Conservation (phyloP, 2,888 invertebrate species). For the Habrosyne pyritoides region DNA sequence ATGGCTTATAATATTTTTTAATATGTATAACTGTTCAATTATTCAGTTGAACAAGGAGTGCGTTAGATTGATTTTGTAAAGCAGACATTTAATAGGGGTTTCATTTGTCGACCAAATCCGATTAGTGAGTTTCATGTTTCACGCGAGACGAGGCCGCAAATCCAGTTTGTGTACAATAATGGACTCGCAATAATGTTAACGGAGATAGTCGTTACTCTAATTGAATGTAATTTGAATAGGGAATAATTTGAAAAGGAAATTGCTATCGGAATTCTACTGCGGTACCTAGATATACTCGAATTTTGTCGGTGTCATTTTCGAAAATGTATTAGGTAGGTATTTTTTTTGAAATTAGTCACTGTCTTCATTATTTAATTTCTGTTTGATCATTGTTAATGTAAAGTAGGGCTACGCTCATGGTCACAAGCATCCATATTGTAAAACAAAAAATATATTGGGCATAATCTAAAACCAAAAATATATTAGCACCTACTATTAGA, state of each 20-base stretch:
- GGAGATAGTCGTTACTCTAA: conserved; percentile 4
- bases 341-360: too few relatives aligned
- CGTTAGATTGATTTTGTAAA: conserved; percentile 30
- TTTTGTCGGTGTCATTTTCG: too few relatives aligned
- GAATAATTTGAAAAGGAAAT: conserved; percentile 1
- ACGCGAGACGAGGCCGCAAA: conserved; percentile 28
- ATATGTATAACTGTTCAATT: neutral
- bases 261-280: neutral
- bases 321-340: too few relatives aligned
- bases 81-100: conserved; percentile 44
- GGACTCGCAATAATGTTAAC: conserved; percentile 8
- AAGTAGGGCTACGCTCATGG: too few relatives aligned
- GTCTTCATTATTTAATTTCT: too few relatives aligned
- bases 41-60: conserved; percentile 10
- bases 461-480: too few relatives aligned
- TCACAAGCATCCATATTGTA: too few relatives aligned
- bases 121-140: conserved; percentile 44
- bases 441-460: too few relatives aligned
- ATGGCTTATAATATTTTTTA: too few relatives aligned
- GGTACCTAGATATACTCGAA: neutral
- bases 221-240: conserved; percentile 10
- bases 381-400: too few relatives aligned
- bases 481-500: too few relatives aligned
- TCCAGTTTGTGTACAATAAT: conserved; percentile 23
- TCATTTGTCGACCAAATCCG: conserved; percentile 46